A percentile compares a stretch with the other conserved stretches of the same genome.
phyloP scores from a whole-genome alignment of 2,888 invertebrate species.

The Notocelia uddmanniana region DNA sequence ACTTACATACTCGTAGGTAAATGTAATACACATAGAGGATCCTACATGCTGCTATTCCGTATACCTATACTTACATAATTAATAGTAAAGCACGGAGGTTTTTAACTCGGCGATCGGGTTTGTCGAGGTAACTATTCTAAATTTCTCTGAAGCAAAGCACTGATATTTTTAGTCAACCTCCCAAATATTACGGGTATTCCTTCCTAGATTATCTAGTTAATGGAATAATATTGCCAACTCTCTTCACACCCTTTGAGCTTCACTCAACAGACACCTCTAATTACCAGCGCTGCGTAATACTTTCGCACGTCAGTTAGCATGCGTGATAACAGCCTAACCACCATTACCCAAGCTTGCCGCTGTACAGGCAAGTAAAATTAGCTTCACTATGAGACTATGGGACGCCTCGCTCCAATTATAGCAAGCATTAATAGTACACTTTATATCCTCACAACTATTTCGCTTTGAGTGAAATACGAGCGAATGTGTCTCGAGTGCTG shows the following conservation, averaged over 20 bases:
- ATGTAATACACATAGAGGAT: too few relatives aligned
- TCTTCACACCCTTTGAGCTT: background rate
- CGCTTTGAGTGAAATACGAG: conserved; percentile 76
- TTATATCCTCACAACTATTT: conserved; percentile 71
- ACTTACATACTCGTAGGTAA: background rate
- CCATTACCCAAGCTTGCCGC: background rate
- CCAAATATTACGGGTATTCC: background rate
- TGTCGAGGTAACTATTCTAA: background rate
- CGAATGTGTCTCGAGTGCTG: conserved; percentile 65
- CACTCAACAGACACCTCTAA: conserved; percentile 23
- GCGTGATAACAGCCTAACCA: conserved; percentile 2
- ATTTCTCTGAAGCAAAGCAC: too few relatives aligned
- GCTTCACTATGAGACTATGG: conserved; percentile 63
- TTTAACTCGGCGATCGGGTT: background rate
- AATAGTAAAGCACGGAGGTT: background rate
- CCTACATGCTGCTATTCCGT: background rate
- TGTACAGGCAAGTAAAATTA: conserved; percentile 34
- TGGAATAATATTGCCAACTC: background rate
- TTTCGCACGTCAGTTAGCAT: conserved; percentile 23
- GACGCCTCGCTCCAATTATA: conserved; percentile 75
- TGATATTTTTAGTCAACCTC: background rate
- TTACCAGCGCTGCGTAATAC: conserved; percentile 12
- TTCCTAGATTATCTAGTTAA: background rate
- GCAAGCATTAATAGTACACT: conserved; percentile 69
- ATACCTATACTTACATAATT: background rate